These are phyloP conservation scores for Ceratosolen solmsi DNA, from an alignment of 1,140 invertebrate genomes.

Conservation along the genomic window DNA sequence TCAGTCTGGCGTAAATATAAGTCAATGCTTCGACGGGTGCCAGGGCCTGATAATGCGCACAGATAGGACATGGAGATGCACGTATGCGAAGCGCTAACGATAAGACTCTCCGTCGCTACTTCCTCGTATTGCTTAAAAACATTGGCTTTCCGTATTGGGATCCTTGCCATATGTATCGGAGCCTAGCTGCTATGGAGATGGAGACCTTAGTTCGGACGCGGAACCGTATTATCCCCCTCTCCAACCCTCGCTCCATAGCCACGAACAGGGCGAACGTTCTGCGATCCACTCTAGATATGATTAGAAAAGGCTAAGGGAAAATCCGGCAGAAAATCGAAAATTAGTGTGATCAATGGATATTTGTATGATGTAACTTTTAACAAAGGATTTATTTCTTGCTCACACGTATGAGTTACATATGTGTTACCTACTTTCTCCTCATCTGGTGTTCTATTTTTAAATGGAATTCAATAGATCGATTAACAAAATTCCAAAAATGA, in stretches of 20 bases:
- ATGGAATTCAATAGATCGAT: too few species aligned
- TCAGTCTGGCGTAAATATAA: conserved; percentile 62
- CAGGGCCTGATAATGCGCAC: conserved; percentile 44
- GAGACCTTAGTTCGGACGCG: too few species aligned
- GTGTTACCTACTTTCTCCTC: too few species aligned
- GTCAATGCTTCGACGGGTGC: conserved; percentile 48
- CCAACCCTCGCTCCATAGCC: background rate
- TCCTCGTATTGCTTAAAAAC: conserved; percentile 52
- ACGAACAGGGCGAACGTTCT: background rate
- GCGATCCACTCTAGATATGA: background rate
- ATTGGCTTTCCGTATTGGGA: conserved; percentile 33
- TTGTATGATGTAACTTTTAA: background rate
- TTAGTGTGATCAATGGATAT: background rate
- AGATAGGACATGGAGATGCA: conserved; percentile 43
- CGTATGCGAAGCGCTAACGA: conserved; percentile 45
- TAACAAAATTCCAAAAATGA: too few species aligned
- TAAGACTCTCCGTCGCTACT: conserved; percentile 34
- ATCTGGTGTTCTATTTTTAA: too few species aligned
- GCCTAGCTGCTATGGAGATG: background rate
- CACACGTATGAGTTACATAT: too few species aligned
- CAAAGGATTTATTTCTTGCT: background rate
- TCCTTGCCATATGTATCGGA: background rate
- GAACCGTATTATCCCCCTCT: background rate
- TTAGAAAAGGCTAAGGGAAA: background rate
- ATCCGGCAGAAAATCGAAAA: background rate